Evolutionary conservation across 2,797 vertebrate species (phyloP), one percentile per base, ranked within the genome.

Genomic region (Hippocampus kuda): DNA sequence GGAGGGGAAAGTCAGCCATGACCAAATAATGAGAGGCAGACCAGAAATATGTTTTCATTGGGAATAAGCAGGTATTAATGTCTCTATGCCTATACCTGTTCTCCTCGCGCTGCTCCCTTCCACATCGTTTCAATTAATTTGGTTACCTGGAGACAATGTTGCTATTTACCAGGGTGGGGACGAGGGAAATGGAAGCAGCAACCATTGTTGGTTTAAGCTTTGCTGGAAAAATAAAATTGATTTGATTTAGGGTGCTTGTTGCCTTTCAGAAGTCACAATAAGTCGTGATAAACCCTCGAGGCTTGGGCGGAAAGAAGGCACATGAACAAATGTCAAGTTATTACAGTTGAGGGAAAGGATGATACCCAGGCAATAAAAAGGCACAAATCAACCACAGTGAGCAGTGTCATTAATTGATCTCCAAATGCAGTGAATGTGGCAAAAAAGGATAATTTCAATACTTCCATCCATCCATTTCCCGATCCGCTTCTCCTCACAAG

Each of bases 111-210:
- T 27, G 61, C 73, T 74, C 60, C 20, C 61, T 80, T 81, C 76
- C 85, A 88, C 69, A 85, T 79, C 4, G 83, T 81, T 86, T 88
- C 75, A 86, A 84, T 86, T 81, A 77, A 85, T 84, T 85, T 80
- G 78, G 86, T 88, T 84, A 83, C 88, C 84, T 81, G 68, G 87
- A 89, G 79, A 90, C 87, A 79, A 85, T 85, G 85, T 88, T 89
- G 72, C 79, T 89, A 85, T 89, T 89, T 89, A 83, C 81, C 70
- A 81, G 81, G 85, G 85, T 75, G 86, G 87, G 86, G 75, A 81
- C 70, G 71, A 49, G 71, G 63, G 66, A 65, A 54, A 57, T 60
- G 59, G 76, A 66, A 83, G 75, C 66, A 77, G 79, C 46, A 83
- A 75, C 75, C 74, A 79, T 75, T 88, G 85, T 86, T 88, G 75